These are phyloP conservation scores for Chrysoperla carnea DNA, from an alignment of 1,140 invertebrate species.

Conservation along the genomic window DNA sequence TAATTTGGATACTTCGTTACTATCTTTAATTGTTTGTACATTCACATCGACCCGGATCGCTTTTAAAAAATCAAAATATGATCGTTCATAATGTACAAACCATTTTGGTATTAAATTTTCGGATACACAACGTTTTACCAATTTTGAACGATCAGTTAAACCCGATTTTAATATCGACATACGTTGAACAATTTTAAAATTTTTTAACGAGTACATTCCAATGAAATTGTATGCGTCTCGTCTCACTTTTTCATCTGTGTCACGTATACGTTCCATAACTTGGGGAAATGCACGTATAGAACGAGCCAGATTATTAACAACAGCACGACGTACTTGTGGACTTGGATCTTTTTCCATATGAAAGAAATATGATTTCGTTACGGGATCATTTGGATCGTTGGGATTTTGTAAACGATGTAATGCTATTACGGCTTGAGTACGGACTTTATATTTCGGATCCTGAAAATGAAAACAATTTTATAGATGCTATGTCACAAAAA, in stretches of 20 bases:
- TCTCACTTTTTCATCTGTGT: slow-evolving; percentile 55
- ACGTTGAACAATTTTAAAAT: slow-evolving; percentile 46
- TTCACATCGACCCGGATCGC: slow-evolving; percentile 38
- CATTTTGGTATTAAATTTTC: slow-evolving; percentile 36
- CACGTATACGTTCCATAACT: slow-evolving; percentile 49
- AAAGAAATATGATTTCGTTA: slow-evolving; percentile 57
- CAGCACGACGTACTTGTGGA: slow-evolving; percentile 45
- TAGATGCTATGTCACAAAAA: background rate
- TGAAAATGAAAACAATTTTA: slow-evolving; percentile 11
- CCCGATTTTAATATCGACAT: slow-evolving; percentile 40
- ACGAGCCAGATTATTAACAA: slow-evolving; percentile 45
- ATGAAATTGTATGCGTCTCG: slow-evolving; percentile 53
- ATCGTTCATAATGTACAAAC: slow-evolving; percentile 36
- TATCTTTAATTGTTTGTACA: slow-evolving; percentile 16
- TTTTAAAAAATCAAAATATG: slow-evolving; percentile 33
- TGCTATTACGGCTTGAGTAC: slow-evolving; percentile 57
- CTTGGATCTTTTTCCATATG: slow-evolving; percentile 60
- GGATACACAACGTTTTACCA: slow-evolving; percentile 23
- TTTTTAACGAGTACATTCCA: slow-evolving; percentile 43
- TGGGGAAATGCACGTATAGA: slow-evolving; percentile 42
- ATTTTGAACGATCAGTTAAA: slow-evolving; percentile 38
- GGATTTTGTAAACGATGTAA: slow-evolving; percentile 63
- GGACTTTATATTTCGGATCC: slow-evolving; percentile 49
- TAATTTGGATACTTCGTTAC: slow-evolving; percentile 15
- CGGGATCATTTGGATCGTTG: slow-evolving; percentile 46